phyloP scores from a whole-genome alignment of 1,140 invertebrate genomes.

The Drosophila albomicans region DNA sequence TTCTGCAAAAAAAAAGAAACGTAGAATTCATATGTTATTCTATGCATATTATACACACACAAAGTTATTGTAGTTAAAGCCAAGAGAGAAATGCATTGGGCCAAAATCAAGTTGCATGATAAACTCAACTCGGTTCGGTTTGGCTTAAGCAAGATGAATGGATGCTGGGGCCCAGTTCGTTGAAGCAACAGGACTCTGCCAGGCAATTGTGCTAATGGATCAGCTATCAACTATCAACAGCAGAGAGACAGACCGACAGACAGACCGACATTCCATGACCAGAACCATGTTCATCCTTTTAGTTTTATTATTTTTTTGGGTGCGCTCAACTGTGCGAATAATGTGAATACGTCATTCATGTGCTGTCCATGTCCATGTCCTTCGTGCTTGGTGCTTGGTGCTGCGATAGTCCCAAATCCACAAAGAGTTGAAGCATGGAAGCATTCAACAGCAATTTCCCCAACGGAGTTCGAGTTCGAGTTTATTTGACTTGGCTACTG shows the following conservation, averaged over 20 bases:
- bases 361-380: slow-evolving; percentile 16
- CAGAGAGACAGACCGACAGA: slow-evolving; percentile 11
- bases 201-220: slow-evolving; percentile 74
- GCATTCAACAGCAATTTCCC: slow-evolving; percentile 41
- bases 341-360: slow-evolving; percentile 57
- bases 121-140: slow-evolving; percentile 31
- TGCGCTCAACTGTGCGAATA: slow-evolving; percentile 65
- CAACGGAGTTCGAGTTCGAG: slow-evolving; percentile 20
- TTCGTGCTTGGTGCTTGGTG: no score
- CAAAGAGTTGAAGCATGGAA: slow-evolving; percentile 29
- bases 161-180: slow-evolving; percentile 25
- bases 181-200: slow-evolving; percentile 34
- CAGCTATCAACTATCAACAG: slow-evolving; percentile 46
- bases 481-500: slow-evolving; percentile 52
- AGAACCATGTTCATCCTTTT: slow-evolving; percentile 3
- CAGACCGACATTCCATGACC: slow-evolving; percentile 14
- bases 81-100: slow-evolving; percentile 46
- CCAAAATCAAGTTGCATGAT: slow-evolving; percentile 65
- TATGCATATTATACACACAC: background rate
- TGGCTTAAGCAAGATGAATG: slow-evolving; percentile 62
- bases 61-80: background rate
- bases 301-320: slow-evolving; percentile 28
- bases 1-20: slow-evolving; percentile 26
- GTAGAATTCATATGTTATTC: slow-evolving; percentile 30
- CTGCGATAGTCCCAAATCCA: slow-evolving; percentile 4